Evolutionary conservation across 2,113 vertebrate genomes (phyloP).

Genomic region (Rhynchopsitta pachyrhyncha): DNA sequence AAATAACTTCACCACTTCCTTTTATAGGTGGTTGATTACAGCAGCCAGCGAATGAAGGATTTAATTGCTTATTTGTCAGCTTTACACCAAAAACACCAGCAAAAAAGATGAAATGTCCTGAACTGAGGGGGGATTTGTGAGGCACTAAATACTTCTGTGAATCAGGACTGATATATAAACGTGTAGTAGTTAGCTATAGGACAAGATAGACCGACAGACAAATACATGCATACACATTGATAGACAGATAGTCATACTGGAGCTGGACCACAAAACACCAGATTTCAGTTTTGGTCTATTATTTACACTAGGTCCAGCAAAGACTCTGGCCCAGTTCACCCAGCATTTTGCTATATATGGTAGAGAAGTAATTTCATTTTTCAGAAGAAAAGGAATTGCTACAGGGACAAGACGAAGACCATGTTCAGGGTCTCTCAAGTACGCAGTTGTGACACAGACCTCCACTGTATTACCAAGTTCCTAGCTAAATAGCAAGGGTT

Average conservation of each 20-base stretch:
- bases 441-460: rapidly evolving
- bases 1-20: conserved; percentile 22
- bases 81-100: neutral
- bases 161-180: neutral
- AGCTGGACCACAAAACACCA: neutral
- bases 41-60: neutral
- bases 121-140: conserved; percentile 8
- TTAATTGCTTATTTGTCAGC: neutral
- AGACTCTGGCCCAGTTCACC: neutral
- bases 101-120: neutral
- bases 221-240: neutral
- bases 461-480: rapidly evolving
- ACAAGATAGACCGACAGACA: neutral
- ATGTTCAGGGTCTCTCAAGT: rapidly evolving
- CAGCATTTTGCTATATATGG: neutral
- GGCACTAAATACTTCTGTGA: neutral
- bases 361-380: neutral
- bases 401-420: neutral
- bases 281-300: neutral
- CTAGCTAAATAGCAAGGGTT: neutral
- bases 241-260: neutral
- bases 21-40: conserved; percentile 36
- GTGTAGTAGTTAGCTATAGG: neutral
- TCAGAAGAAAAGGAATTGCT: neutral
- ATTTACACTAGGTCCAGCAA: neutral